Conservation (phyloP, 2,888 invertebrate genomes). For the Synanthedon myopaeformis region DNA sequence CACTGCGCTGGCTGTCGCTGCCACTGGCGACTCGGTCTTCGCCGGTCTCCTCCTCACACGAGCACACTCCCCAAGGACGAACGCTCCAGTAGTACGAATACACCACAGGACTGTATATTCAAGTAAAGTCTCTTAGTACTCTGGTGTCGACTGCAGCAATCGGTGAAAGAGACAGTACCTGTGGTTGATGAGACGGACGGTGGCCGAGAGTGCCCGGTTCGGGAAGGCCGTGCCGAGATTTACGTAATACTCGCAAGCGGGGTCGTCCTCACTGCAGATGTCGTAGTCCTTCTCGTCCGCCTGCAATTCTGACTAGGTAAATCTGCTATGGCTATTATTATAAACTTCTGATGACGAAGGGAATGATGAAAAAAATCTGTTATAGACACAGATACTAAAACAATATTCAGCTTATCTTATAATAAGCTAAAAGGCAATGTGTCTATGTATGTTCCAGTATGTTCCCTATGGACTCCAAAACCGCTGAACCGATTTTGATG, state of each 20-base stretch:
- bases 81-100: slow-evolving; percentile 46
- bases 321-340: no score
- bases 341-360: no score
- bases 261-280: slow-evolving; percentile 38
- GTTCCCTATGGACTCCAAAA: no score
- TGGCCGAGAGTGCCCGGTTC: slow-evolving; percentile 22
- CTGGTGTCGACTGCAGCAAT: neutral
- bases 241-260: slow-evolving; percentile 38
- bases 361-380: no score
- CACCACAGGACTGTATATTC: slow-evolving; percentile 25
- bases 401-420: no score
- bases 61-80: slow-evolving; percentile 38
- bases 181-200: slow-evolving; percentile 34
- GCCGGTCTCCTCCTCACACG: slow-evolving; percentile 17
- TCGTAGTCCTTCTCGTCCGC: slow-evolving; percentile 48
- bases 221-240: slow-evolving; percentile 45
- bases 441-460: no score
- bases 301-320: slow-evolving; percentile 14
- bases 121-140: neutral
- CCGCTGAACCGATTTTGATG: no score
- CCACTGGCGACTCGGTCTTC: neutral
- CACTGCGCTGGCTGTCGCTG: slow-evolving; percentile 15
- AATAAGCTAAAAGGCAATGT: no score
- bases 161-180: slow-evolving; percentile 20
- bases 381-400: no score